Conservation (phyloP, 2,797 vertebrate species). For the Australoheros facetus region DNA sequence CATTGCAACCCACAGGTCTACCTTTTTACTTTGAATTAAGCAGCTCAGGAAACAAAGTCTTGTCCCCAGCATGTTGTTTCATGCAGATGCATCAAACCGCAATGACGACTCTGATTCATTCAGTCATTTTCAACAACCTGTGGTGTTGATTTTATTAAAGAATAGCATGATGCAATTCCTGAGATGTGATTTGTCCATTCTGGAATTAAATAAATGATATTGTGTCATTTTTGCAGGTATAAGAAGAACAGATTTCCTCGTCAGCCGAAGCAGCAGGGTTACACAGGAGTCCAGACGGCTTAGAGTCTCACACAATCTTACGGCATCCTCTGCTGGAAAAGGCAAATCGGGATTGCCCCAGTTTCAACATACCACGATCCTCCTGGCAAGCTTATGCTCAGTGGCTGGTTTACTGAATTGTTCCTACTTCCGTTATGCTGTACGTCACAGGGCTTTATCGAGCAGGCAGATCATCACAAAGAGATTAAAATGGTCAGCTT, state of each 20-base stretch:
- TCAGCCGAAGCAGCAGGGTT: slow-evolving; percentile 52
- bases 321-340: neutral
- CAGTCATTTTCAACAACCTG: neutral
- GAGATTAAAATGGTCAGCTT: slow-evolving; percentile 31
- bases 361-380: neutral
- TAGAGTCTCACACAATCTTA: slow-evolving; percentile 10
- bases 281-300: slow-evolving; percentile 60
- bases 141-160: neutral
- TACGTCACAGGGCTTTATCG: neutral
- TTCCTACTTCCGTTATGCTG: neutral
- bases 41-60: neutral
- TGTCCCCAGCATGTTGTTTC: neutral
- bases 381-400: neutral
- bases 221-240: slow-evolving; percentile 62
- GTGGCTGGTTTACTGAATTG: neutral
- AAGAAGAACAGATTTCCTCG: slow-evolving; percentile 58
- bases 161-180: neutral
- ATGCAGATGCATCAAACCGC: neutral
- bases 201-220: neutral
- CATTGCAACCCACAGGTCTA: neutral
- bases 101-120: neutral
- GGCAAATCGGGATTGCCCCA: slow-evolving; percentile 15
- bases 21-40: neutral
- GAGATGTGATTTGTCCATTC: neutral
- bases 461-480: slow-evolving; percentile 10